Base-by-base conservation (phyloP, 2,888 invertebrate species). In the Drosophila picticornis region DNA sequence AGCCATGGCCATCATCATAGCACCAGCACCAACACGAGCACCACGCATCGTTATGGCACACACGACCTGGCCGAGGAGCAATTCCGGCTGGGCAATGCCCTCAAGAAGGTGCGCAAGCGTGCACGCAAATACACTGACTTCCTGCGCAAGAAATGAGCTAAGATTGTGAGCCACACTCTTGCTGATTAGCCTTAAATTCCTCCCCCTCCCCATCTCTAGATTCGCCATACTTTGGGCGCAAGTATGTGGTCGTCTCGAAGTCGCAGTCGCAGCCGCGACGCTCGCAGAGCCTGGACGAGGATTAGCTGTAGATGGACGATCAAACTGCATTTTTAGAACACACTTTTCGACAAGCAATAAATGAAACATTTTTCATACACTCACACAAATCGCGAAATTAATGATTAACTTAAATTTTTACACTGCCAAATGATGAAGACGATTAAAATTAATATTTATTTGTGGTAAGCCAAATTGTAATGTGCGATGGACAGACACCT, bases 121-220 rank as follows among this genome's bases (percentile, higher is more conserved):
- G 93, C 93, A 80, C 92, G 93, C 81, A 93, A 93, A 88, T 93
- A 92, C 88, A 92, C 93, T 51, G 93, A 93, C 52, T 93, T 92
- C 73, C 83, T 93, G 76, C 93, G 93, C 82, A 93, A 92, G 79
- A 93, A 93, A 82, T 93, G 90, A 90, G 68, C 38, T 16, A 38
- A n/a, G 57, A 32, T n/a, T 25, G 46, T 29, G 46, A 59, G 52
- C 51, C 38, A 55, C 61, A 67, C 60, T n/a, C 57, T 58, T 56
- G 64, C 70, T 64, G 70, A 59, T 66, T 25, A 51, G 62, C 71
- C 81, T 63, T 67, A 71, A 61, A 59, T 74, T 59, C 57, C 60
- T 72, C 60, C 53, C 62, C 80, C 60, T 52, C 51, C 61, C 73
- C 64, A 57, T 57, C 81, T 66, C 48, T 83, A 78, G 85, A 90